Base-by-base conservation (phyloP, 2,797 vertebrate genomes). In the Hyperoplus immaculatus region DNA sequence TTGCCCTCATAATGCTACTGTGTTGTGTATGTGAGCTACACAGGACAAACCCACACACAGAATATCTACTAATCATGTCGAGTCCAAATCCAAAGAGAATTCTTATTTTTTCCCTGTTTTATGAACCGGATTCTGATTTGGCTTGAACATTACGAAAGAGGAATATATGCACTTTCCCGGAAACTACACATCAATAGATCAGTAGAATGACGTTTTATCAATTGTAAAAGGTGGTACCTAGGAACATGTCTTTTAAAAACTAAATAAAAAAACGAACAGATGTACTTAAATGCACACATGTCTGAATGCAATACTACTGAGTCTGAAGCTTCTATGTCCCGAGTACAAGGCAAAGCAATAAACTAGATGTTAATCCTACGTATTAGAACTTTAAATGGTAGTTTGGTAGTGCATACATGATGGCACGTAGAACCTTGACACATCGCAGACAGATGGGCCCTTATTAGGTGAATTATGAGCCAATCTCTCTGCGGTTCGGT, bases 91-190 rank as follows among this genome's bases (percentile, higher is more conserved):
- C 67, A 69, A 77, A 50, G 38, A 18, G 58, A 64, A 45, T 60
- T 83, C 74, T n/a, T 71, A 36, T 58, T 77, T 21, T 75, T 72
- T 57, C 57, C 65, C 62, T 77, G 21, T 77, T 75, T 82, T 55
- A 75, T 50, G 39, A 78, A 66, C 7, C n/a, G 0, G 74, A 29
- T 83, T 78, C 18, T 69, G 59, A 64, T 81, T 78, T 78, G 67
- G 80, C 38, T 67, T 61, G 5, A 58, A 29, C 1, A 18, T 85
- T 81, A 68, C 72, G 64, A 69, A 80, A 78, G 15, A 87, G 18
- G 6, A 68, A 57, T 66, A 38, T 43, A 41, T 60, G 51, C 1
- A 51, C 47, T 84, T 66, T 21, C n/a, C n/a, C 16, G 16, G 39
- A 38, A 49, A 58, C 9, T 39, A 41, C 21, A 47, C 43, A 64